phyloP scores from a whole-genome alignment of 2,113 vertebrate species.

The Tricholaema leucomelas region DNA sequence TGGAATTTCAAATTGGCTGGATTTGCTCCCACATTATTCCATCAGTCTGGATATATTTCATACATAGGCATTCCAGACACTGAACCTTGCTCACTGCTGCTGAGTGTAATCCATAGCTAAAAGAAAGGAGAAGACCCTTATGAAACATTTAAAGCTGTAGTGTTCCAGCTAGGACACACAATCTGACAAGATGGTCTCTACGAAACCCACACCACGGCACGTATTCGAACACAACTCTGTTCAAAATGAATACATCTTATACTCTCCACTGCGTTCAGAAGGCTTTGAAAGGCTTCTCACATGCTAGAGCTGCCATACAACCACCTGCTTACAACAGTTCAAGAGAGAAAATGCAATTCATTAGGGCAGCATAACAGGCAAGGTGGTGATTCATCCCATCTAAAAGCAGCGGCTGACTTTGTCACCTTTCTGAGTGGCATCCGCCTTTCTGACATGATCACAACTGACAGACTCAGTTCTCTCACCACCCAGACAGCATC shows the following conservation, averaged over 20 bases:
- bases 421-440: background rate
- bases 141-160: background rate
- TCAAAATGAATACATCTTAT: background rate
- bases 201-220: background rate
- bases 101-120: background rate
- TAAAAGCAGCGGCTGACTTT: constrained; percentile 33
- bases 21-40: background rate
- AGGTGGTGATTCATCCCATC: constrained; percentile 8
- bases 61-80: background rate
- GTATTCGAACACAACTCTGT: background rate
- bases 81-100: background rate
- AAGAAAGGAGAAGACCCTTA: background rate
- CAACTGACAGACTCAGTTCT: background rate
- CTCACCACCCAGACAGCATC: background rate
- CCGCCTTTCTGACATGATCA: background rate
- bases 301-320: background rate
- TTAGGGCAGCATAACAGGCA: constrained; percentile 21
- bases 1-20: constrained; percentile 12
- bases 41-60: background rate
- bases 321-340: constrained; percentile 7
- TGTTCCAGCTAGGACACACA: background rate
- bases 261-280: background rate
- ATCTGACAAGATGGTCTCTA: background rate
- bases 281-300: background rate
- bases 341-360: constrained; percentile 22